These are phyloP conservation scores for Poecilia wingei DNA, from an alignment of 2,797 vertebrate genomes.

Conservation along the genomic window DNA sequence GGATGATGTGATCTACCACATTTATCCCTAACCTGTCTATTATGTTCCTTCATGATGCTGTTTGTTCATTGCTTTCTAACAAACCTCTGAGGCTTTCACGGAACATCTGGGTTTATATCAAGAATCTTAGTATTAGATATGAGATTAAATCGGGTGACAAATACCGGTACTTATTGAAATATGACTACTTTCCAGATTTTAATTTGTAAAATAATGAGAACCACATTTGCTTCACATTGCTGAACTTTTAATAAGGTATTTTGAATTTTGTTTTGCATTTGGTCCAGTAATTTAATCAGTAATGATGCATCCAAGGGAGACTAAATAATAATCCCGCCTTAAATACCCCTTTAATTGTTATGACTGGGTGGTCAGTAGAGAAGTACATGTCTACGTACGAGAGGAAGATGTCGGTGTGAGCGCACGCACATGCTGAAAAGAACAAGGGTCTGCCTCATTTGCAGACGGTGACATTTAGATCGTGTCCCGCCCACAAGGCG, in stretches of 20 bases:
- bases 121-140: neutral
- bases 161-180: no score
- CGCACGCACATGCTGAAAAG: slow-evolving; percentile 4
- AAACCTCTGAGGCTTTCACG: neutral
- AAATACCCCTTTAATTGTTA: neutral
- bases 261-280: neutral
- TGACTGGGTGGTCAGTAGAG: neutral
- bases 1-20: neutral
- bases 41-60: neutral
- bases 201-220: neutral
- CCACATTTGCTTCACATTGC: neutral
- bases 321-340: neutral
- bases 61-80: no score
- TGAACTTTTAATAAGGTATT: neutral
- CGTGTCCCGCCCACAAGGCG: slow-evolving; percentile 78
- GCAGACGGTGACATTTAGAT: slow-evolving; percentile 61
- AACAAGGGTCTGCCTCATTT: slow-evolving; percentile 33
- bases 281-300: neutral
- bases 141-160: neutral
- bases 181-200: neutral
- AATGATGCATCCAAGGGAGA: neutral
- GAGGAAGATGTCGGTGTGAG: neutral
- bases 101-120: neutral
- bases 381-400: neutral
- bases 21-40: neutral